A percentile compares a stretch with the other conserved stretches of the same genome.
These are phyloP conservation scores for Sandelia bainsii DNA, from an alignment of 2,797 vertebrate genomes.

Conservation along the genomic window DNA sequence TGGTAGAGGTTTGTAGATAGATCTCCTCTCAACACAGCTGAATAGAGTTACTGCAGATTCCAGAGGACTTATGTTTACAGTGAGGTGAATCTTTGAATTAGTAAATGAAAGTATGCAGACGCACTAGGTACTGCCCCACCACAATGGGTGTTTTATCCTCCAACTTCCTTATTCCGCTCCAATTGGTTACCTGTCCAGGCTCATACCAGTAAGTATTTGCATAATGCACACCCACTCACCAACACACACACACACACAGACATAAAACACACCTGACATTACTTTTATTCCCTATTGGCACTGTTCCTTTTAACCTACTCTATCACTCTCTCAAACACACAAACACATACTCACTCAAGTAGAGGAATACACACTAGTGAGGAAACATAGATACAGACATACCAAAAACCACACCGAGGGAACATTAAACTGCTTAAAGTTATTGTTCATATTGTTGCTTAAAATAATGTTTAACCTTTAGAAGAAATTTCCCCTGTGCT, in stretches of 20 bases:
- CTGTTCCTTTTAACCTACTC: slow-evolving; percentile 5
- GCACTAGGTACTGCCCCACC: slow-evolving; percentile 68
- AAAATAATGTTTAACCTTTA: slow-evolving; percentile 63
- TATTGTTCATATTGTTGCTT: slow-evolving; percentile 41
- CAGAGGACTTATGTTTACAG: slow-evolving; percentile 18
- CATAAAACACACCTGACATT: slow-evolving; percentile 22
- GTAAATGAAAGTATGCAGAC: slow-evolving; percentile 52
- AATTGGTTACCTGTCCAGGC: slow-evolving; percentile 71
- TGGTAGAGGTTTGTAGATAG: slow-evolving; percentile 37
- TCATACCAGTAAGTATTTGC: slow-evolving; percentile 75
- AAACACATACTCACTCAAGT: slow-evolving; percentile 21
- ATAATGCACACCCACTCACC: slow-evolving; percentile 70
- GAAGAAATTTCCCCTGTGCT: slow-evolving; percentile 32
- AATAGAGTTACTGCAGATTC: slow-evolving; percentile 33
- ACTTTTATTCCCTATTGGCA: slow-evolving; percentile 43
- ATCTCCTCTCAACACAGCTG: slow-evolving; percentile 36
- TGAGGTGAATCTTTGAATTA: slow-evolving; percentile 44
- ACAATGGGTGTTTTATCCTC: slow-evolving; percentile 77
- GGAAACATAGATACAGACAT: slow-evolving; percentile 18
- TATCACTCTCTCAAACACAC: slow-evolving; percentile 7
- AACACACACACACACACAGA: slow-evolving; percentile 2
- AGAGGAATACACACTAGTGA: slow-evolving; percentile 21
- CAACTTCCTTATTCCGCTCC: slow-evolving; percentile 78
- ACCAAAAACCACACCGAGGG: slow-evolving; percentile 10
- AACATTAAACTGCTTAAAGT: slow-evolving; percentile 25